Conservation (phyloP, 2,888 invertebrate genomes). For the Tillus elongatus region DNA sequence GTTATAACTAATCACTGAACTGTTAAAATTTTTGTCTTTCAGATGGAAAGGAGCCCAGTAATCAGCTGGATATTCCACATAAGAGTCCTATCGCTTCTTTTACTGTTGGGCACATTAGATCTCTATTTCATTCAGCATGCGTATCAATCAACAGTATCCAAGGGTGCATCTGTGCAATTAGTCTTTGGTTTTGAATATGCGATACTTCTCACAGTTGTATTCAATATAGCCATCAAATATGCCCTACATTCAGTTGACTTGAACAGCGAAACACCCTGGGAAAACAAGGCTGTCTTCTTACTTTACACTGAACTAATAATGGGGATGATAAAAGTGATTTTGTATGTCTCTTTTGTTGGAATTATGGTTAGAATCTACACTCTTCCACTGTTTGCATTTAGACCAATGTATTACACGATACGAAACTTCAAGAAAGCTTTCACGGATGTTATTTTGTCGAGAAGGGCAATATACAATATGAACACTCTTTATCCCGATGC, state of each 20-base stretch:
- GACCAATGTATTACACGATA: conserved; percentile 99
- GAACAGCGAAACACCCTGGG: conserved; percentile 94
- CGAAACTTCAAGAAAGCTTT: conserved; percentile 96
- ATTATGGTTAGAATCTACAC: conserved; percentile 98
- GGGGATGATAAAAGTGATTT: conserved; percentile 64
- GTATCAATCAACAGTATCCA: conserved; percentile 82
- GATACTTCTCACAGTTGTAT: conserved; percentile 84
- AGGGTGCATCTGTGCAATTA: conserved; percentile 94
- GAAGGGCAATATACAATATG: conserved; percentile 95
- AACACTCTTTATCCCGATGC: conserved; percentile 96
- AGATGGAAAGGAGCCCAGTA: conserved; percentile 99
- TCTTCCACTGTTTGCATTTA: conserved; percentile 92
- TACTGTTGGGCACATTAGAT: conserved; percentile 74
- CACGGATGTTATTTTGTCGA: conserved; percentile 92
- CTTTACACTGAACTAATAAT: conserved; percentile 93
- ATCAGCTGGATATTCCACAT: conserved; percentile 93
- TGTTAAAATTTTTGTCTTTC: no score
- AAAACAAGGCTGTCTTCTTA: conserved; percentile 95
- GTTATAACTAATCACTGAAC: no score
- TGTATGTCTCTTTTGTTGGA: conserved; percentile 87
- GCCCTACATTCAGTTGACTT: conserved; percentile 80
- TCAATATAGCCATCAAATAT: conserved; percentile 90
- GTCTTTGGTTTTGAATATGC: conserved; percentile 99
- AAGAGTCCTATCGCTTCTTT: conserved; percentile 75
- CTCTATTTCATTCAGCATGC: conserved; percentile 86